These are phyloP conservation scores for Dinomys branickii DNA, from an alignment of 2,113 vertebrate genomes.

Conservation along the genomic window DNA sequence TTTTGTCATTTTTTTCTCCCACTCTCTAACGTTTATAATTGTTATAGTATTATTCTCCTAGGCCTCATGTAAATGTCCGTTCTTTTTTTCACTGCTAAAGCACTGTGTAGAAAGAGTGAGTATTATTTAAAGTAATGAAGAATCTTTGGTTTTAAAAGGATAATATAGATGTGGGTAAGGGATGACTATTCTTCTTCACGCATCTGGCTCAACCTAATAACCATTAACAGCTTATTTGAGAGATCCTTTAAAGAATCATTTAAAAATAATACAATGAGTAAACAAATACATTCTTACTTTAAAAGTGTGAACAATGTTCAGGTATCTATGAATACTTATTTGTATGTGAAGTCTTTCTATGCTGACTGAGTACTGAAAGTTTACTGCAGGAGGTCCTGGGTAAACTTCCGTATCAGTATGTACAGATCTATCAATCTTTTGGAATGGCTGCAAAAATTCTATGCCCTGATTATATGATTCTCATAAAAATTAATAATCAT, in stretches of 20 bases:
- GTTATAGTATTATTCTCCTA: background rate
- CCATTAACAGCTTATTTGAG: background rate
- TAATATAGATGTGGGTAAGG: background rate
- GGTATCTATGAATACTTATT: background rate
- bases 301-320: background rate
- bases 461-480: background rate
- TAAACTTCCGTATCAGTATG: background rate
- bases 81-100: background rate
- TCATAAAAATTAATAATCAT: background rate
- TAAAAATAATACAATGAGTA: background rate
- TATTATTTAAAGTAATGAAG: background rate
- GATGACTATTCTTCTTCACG: background rate
- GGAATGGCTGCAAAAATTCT: background rate
- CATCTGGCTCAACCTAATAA: fast-evolving
- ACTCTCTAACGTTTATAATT: background rate
- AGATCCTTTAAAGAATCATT: background rate
- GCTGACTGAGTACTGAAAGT: background rate
- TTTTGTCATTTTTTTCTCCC: background rate
- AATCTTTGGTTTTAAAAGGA: background rate
- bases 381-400: background rate
- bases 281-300: background rate
- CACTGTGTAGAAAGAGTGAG: background rate
- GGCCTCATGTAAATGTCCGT: background rate
- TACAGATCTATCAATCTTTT: background rate
- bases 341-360: background rate